These are phyloP conservation scores for Pelagia noctiluca DNA, from an alignment of 30 jellyfish, hydroid and myxozoan genomes.

Conservation along the genomic window DNA sequence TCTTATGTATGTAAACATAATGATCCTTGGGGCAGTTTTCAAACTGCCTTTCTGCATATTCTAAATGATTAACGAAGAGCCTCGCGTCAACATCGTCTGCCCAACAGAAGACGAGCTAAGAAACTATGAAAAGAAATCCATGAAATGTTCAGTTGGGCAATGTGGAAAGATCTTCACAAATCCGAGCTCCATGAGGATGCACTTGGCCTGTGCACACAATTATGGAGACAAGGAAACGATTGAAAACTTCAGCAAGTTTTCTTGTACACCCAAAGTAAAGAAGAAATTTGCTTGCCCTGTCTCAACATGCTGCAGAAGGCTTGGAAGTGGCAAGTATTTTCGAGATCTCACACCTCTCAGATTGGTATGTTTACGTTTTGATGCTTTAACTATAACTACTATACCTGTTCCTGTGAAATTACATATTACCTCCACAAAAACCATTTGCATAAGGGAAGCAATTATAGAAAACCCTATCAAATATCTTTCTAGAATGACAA, in stretches of 20 bases:
- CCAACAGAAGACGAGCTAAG: constrained; percentile 60
- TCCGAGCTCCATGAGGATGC: constrained; percentile 70
- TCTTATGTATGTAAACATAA: too few relatives aligned
- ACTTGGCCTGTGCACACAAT: constrained; percentile 65
- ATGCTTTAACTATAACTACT: background rate
- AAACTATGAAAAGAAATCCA: background rate
- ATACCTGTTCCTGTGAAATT: background rate
- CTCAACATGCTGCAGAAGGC: constrained; percentile 51
- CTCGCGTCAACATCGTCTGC: constrained; percentile 42
- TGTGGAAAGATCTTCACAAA: constrained; percentile 48
- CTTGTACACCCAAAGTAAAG: background rate
- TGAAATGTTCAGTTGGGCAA: constrained; percentile 32
- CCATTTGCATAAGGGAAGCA: too few relatives aligned
- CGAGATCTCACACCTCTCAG: constrained; percentile 36
- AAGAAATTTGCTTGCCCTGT: constrained; percentile 61
- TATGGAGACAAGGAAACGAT: constrained; percentile 39
- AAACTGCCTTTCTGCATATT: background rate
- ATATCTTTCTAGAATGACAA: too few relatives aligned
- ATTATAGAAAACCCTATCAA: too few relatives aligned
- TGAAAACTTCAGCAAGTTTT: constrained; percentile 43
- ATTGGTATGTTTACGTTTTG: constrained; percentile 14
- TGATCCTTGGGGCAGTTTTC: too few relatives aligned
- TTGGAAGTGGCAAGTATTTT: constrained; percentile 60
- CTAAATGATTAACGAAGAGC: constrained; percentile 33
- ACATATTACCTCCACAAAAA: too few relatives aligned